phyloP scores from a whole-genome alignment of 1,140 invertebrate genomes.

The Pseudomyrmex concolor region DNA sequence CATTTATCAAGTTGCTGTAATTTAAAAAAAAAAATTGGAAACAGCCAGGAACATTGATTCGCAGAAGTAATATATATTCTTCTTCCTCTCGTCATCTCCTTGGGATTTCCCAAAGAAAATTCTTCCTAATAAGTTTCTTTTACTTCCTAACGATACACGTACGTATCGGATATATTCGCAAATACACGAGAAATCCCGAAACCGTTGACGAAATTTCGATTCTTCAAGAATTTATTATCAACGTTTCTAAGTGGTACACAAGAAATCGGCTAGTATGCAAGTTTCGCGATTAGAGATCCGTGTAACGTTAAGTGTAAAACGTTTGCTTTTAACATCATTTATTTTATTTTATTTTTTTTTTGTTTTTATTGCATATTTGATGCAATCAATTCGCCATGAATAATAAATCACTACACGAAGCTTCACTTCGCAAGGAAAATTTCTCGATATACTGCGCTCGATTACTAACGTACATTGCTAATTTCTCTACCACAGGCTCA shows the following conservation, averaged over 20 bases:
- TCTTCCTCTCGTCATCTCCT: no score
- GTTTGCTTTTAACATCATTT: conserved; percentile 22
- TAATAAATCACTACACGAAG: conserved; percentile 15
- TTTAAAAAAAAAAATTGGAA: no score
- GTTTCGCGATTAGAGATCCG: neutral
- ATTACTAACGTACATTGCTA: conserved; percentile 13
- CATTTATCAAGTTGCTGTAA: no score
- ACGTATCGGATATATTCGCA: neutral
- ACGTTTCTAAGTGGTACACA: conserved; percentile 38
- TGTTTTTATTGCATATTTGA: no score
- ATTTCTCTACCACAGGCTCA: neutral
- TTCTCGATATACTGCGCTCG: neutral
- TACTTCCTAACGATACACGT: no score
- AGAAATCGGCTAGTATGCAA: conserved; percentile 36
- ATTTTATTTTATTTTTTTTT: no score
- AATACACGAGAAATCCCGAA: neutral
- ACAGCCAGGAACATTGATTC: no score
- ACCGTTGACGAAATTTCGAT: conserved; percentile 1
- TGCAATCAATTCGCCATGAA: conserved; percentile 24
- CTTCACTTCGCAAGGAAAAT: neutral
- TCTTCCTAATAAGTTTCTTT: no score
- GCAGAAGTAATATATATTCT: neutral
- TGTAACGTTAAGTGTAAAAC: conserved; percentile 23
- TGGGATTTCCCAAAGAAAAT: no score
- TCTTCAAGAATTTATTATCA: conserved; percentile 23